Evolutionary conservation across 2,888 invertebrate species (phyloP).

Genomic region (Oasisia sp.): DNA sequence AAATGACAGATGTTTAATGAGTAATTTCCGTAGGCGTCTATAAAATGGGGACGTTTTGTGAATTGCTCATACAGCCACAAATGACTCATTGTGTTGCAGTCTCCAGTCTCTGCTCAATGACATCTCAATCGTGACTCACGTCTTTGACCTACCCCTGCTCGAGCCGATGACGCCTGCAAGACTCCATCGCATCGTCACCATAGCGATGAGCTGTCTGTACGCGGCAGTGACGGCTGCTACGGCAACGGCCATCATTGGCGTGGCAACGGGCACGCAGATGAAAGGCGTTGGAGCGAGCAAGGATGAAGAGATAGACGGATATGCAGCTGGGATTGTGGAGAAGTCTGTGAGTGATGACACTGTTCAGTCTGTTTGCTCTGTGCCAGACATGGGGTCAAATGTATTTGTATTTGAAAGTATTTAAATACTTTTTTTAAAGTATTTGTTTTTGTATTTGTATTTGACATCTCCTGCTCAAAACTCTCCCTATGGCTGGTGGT

Average conservation of each 20-base stretch:
- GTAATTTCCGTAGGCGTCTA: too few species aligned
- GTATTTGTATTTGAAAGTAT: too few species aligned
- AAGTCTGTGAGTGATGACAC: constrained; percentile 71
- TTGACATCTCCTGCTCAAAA: too few species aligned
- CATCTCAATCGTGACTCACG: constrained; percentile 83
- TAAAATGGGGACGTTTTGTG: too few species aligned
- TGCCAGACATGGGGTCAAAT: not conserved
- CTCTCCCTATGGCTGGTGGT: too few species aligned
- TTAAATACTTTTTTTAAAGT: too few species aligned
- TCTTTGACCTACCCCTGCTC: constrained; percentile 84
- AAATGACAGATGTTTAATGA: too few species aligned
- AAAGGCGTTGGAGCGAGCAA: constrained; percentile 66
- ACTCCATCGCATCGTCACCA: constrained; percentile 81
- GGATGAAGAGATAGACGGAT: constrained; percentile 84
- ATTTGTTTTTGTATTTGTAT: too few species aligned
- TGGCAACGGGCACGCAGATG: constrained; percentile 52
- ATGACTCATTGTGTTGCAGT: constrained; percentile 38
- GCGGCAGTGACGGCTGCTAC: constrained; percentile 67
- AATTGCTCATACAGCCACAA: too few species aligned
- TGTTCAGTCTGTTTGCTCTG: not conserved
- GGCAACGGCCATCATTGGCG: constrained; percentile 60
- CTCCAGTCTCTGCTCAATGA: constrained; percentile 79
- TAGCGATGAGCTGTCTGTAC: constrained; percentile 86
- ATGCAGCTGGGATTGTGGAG: constrained; percentile 85
- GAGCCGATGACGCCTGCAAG: constrained; percentile 89